Base-by-base conservation (phyloP, 2,113 vertebrate genomes). In the Halcyon malimbica region DNA sequence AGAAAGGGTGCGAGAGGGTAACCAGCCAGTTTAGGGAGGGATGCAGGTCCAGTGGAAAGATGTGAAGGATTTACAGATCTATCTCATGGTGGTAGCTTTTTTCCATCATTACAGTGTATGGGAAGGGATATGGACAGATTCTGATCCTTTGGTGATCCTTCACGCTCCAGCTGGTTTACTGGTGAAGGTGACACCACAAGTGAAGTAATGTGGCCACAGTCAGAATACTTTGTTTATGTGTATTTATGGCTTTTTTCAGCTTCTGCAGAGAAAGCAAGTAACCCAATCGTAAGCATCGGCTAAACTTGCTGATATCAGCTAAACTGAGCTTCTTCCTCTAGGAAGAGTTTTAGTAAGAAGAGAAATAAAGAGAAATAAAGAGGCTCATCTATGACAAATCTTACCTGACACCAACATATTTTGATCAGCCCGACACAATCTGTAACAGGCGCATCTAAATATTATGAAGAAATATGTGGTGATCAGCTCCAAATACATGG, bases 291-390 rank as follows among this genome's bases (percentile, higher is more conserved):
- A 75, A 88, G 77, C 70, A 69, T 67, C 2, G 83, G 82, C 73
- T 92, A 25, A 94, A 96, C 63, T 29, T 96, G 95, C 96, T 94
- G 93, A 93, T 93, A 84, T 94, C 93, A 96, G 94, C 95, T 94
- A 78, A 97, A 92, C 51, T 4, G 28, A 78, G 74, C 86, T 77
- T 63, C 63, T 63, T 92, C 78, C 71, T 90, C 24, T 4, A 79
- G 85, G 84, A 92, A 86, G 73, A 88, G 60, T 93, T 95, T 78
- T 82, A 88, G 90, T 62, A 56, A 91, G 79, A 63, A 76, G 79
- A 73, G 82, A 87, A 96, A 93, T 95, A 64, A 83, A 89, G 69
- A 78, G 51, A 87, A 96, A 93, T 95, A 64, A 83, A 89, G 69
- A 78, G 51, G 69, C 83, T 92, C 50, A 16, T 86, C 74, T 60